phyloP scores from a whole-genome alignment of 2,797 vertebrate genomes.

The Cossypha heuglini region DNA sequence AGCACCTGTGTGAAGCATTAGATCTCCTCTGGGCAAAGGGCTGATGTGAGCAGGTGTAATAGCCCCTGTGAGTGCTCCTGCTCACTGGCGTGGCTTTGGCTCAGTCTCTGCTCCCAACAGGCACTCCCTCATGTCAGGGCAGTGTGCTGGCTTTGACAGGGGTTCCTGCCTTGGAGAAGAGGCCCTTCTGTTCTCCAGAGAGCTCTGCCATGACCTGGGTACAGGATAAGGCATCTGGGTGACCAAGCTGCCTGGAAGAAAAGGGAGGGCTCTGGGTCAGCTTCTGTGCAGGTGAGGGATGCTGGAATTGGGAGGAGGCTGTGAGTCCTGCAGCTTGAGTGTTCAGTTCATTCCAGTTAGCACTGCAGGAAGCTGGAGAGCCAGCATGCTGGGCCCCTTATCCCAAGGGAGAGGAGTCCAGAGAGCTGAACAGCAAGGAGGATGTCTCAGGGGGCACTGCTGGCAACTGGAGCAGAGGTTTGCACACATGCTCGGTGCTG shows the following conservation, averaged over 20 bases:
- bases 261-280: neutral
- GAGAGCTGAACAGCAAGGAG: neutral
- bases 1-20: fast-evolving
- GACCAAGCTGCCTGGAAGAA: neutral
- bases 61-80: neutral
- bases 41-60: neutral
- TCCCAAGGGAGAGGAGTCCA: neutral
- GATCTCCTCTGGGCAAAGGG: neutral
- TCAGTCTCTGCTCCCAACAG: fast-evolving
- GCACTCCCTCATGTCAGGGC: fast-evolving
- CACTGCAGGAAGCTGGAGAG: neutral
- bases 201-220: neutral
- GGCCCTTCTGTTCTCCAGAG: neutral
- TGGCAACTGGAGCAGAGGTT: fast-evolving
- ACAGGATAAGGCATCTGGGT: neutral
- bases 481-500: neutral
- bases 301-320: neutral
- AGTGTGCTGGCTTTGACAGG: neutral
- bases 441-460: neutral
- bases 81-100: fast-evolving
- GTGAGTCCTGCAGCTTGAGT: neutral
- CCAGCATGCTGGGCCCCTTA: fast-evolving
- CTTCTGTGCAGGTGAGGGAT: neutral
- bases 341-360: neutral
- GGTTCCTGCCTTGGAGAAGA: neutral